Percentiles rank a stretch among this genome's conserved stretches.
Evolutionary conservation across 2,888 invertebrate genomes (phyloP).

Genomic region (Heliconius ismenius): DNA sequence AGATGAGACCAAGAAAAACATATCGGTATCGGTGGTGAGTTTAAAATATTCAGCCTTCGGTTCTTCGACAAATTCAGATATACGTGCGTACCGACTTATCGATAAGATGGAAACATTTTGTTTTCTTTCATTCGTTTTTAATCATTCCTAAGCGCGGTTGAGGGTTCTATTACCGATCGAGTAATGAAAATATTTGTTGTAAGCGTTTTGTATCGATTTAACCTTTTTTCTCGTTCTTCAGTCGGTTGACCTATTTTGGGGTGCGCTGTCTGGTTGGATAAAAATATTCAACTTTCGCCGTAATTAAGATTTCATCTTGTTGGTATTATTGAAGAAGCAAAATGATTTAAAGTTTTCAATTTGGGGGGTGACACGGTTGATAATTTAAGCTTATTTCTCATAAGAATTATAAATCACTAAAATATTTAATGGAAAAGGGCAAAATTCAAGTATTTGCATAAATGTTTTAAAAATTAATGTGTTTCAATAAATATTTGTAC

Average conservation of each 20-base stretch:
- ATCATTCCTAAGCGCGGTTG: slow-evolving; percentile 35
- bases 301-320: slow-evolving; percentile 39
- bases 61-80: slow-evolving; percentile 71
- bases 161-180: slow-evolving; percentile 39
- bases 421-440: not conserved
- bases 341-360: slow-evolving; percentile 31
- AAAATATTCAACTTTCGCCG: slow-evolving; percentile 38
- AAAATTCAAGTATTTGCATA: not conserved
- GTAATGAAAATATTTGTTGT: slow-evolving; percentile 41
- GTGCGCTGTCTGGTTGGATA: slow-evolving; percentile 35
- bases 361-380: slow-evolving; percentile 12
- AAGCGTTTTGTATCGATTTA: slow-evolving; percentile 40
- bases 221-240: slow-evolving; percentile 37
- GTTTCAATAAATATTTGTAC: not conserved
- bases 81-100: slow-evolving; percentile 52
- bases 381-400: not conserved
- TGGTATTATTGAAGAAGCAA: slow-evolving; percentile 31
- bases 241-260: slow-evolving; percentile 40
- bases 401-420: slow-evolving; percentile 2
- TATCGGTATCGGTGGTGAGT: slow-evolving; percentile 66
- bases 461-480: not conserved
- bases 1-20: slow-evolving; percentile 78
- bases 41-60: slow-evolving; percentile 76
- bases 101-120: slow-evolving; percentile 24
- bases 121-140: slow-evolving; percentile 28